Conservation (phyloP, 2,113 vertebrate species). For the Ictidomys tridecemlineatus region DNA sequence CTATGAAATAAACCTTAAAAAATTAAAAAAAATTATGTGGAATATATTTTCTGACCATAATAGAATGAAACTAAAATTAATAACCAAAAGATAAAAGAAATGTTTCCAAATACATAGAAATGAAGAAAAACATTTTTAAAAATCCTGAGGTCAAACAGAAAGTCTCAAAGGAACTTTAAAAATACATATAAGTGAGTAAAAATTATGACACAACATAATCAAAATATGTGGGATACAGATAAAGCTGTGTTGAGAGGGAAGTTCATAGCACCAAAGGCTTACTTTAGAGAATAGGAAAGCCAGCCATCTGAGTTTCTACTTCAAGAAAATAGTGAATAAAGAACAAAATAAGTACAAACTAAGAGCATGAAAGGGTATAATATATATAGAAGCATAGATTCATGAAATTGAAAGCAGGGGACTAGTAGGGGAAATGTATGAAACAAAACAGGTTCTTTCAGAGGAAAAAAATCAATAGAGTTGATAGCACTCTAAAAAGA, state of each 20-base stretch:
- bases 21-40: neutral
- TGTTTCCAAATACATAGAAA: neutral
- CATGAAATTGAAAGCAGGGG: neutral
- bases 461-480: neutral
- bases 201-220: neutral
- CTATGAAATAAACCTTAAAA: neutral
- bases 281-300: neutral
- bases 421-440: neutral
- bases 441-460: neutral
- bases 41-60: neutral
- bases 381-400: neutral
- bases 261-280: neutral
- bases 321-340: neutral
- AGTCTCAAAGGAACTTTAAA: neutral
- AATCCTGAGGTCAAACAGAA: neutral
- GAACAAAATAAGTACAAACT: neutral
- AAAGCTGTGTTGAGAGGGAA: neutral
- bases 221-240: neutral
- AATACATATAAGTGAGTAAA: neutral
- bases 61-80: neutral
- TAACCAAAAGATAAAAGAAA: neutral
- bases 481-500: neutral
- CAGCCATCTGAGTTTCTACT: neutral
- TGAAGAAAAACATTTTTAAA: neutral
- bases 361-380: neutral